These are phyloP conservation scores for Euthynnus affinis DNA, from an alignment of 2,797 vertebrate species.

Conservation along the genomic window DNA sequence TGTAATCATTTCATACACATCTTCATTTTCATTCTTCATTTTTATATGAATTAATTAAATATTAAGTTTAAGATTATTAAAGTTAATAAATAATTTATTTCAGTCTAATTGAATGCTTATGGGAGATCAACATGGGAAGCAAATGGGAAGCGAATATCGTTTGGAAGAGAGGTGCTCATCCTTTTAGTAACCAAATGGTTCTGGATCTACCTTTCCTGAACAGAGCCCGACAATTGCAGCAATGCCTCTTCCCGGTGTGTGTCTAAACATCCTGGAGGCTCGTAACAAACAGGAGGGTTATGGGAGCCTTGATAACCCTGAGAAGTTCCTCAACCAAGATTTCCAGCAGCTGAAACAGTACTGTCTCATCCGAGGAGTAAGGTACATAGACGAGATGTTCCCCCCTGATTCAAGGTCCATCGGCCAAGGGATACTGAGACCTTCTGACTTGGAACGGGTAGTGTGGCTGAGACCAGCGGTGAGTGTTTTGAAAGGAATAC, in stretches of 20 bases:
- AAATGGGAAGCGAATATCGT: no score
- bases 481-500: conserved; percentile 10
- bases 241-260: conserved; percentile 73
- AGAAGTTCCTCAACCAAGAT: conserved; percentile 69
- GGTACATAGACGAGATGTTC: conserved; percentile 70
- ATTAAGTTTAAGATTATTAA: no score
- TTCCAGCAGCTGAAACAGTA: conserved; percentile 58
- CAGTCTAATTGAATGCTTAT: no score
- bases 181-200: no score
- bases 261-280: conserved; percentile 62
- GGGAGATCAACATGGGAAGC: no score
- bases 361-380: conserved; percentile 18
- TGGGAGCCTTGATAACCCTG: conserved; percentile 59
- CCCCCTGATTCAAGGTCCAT: conserved; percentile 66
- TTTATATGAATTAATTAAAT: no score
- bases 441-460: conserved; percentile 50
- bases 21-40: no score
- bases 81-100: no score
- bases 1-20: background rate
- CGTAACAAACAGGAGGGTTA: conserved; percentile 47
- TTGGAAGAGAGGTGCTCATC: no score
- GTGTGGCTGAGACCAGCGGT: conserved; percentile 75
- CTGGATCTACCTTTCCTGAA: background rate
- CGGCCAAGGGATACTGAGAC: conserved; percentile 42
- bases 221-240: background rate